A percentile compares a stretch with the other conserved stretches of the same genome.
Conservation (phyloP, 2,888 invertebrate genomes). For the Drosophila peninsularis region DNA sequence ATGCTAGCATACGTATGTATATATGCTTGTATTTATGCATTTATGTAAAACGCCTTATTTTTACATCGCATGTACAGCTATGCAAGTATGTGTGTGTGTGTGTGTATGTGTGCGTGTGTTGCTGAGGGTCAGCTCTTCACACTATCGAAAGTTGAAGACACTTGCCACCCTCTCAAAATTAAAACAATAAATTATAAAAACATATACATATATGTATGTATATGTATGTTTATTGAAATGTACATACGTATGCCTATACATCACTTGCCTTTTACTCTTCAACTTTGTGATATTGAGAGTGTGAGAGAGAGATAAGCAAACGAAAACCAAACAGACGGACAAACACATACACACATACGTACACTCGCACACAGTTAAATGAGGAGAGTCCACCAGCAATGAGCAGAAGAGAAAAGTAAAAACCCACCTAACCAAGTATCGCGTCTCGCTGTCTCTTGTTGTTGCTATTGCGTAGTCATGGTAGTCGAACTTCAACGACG, state of each 20-base stretch:
- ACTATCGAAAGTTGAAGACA: constrained; percentile 40
- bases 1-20: constrained; percentile 12
- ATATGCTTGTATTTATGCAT: constrained; percentile 4
- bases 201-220: constrained; percentile 16
- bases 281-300: constrained; percentile 27
- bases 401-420: constrained; percentile 52
- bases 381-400: constrained; percentile 39
- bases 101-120: constrained; percentile 13
- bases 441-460: constrained; percentile 62
- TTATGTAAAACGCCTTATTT: constrained; percentile 19
- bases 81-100: constrained; percentile 5
- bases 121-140: constrained; percentile 27
- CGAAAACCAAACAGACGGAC: constrained; percentile 44
- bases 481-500: constrained; percentile 66
- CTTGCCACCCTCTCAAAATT: constrained; percentile 61
- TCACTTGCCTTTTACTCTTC: constrained; percentile 36
- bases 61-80: constrained; percentile 7
- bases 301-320: constrained; percentile 41
- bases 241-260: constrained; percentile 42
- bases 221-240: constrained; percentile 23
- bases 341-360: constrained; percentile 11
- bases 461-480: constrained; percentile 79
- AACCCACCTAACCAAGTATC: constrained; percentile 55
- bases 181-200: constrained; percentile 72
- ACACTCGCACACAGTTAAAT: constrained; percentile 15